Evolutionary conservation across 2,888 invertebrate genomes (phyloP).

Genomic region (Endotricha flammealis): DNA sequence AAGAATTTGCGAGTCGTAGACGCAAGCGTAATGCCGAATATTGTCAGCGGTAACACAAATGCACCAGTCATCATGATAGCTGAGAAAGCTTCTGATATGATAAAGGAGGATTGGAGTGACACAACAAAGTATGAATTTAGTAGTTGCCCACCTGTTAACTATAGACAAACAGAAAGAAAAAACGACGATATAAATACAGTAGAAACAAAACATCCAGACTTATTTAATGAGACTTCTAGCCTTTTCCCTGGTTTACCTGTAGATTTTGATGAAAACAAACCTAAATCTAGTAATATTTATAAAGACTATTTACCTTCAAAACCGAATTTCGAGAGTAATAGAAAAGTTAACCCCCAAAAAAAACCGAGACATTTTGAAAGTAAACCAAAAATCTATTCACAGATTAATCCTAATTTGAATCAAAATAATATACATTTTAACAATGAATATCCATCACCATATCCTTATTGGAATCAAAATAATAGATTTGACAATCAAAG

Average conservation of each 20-base stretch:
- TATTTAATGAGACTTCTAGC: constrained; percentile 51
- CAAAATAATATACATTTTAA: not conserved
- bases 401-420: not conserved
- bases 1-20: constrained; percentile 85
- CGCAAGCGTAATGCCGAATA: constrained; percentile 89
- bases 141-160: constrained; percentile 25
- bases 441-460: constrained; percentile 7
- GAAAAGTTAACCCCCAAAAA: not conserved
- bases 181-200: constrained; percentile 28
- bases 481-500: not conserved
- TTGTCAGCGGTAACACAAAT: constrained; percentile 89
- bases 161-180: constrained; percentile 18
- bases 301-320: not conserved
- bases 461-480: constrained; percentile 11
- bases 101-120: constrained; percentile 83
- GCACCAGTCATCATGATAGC: constrained; percentile 91
- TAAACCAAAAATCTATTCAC: not conserved
- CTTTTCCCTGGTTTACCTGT: constrained; percentile 42
- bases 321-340: constrained; percentile 9
- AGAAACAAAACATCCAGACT: constrained; percentile 18
- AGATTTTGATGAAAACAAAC: constrained; percentile 12
- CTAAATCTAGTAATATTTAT: constrained; percentile 5
- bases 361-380: not conserved
- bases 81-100: constrained; percentile 89
- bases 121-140: constrained; percentile 21